A percentile compares a stretch with the other conserved stretches of the same genome.
Conservation (phyloP, 2,888 invertebrate species). For the Hydrotaea cyrtoneurina region DNA sequence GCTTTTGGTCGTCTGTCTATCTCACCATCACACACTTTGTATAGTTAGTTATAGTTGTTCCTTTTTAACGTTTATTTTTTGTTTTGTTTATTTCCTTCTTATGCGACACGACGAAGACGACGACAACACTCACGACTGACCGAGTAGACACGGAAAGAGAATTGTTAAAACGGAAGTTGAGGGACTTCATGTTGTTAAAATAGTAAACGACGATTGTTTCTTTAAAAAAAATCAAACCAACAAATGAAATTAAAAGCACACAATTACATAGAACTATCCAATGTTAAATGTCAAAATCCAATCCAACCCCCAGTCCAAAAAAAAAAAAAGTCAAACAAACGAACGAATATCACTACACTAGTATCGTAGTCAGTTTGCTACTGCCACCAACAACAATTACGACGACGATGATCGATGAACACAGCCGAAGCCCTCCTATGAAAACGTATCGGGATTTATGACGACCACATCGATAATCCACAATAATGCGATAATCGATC, state of each 20-base stretch:
- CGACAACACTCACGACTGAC: constrained; percentile 19
- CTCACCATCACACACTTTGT: constrained; percentile 10
- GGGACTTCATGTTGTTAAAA: constrained; percentile 73
- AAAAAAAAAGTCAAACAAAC: constrained; percentile 58
- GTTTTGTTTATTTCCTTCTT: constrained; percentile 16
- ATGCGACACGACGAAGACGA: constrained; percentile 18
- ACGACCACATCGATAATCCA: constrained; percentile 1
- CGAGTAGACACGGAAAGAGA: not conserved
- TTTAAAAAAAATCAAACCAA: constrained; percentile 36
- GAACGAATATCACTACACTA: constrained; percentile 26
- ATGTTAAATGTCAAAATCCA: not conserved
- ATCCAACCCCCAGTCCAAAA: not conserved
- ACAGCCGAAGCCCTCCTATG: not conserved
- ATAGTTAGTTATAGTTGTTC: constrained; percentile 56
- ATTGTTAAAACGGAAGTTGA: constrained; percentile 68
- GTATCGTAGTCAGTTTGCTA: not conserved
- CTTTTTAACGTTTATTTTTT: constrained; percentile 27
- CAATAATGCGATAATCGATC: not conserved
- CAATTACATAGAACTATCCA: not conserved
- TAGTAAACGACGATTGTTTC: constrained; percentile 43
- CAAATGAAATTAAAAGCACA: not conserved
- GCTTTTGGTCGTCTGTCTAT: constrained; percentile 1
- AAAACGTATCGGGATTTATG: not conserved
- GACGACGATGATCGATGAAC: not conserved
- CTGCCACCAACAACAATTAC: not conserved